These are phyloP conservation scores for Drosophila mercatorum DNA, from an alignment of 2,888 invertebrate genomes.

Conservation along the genomic window DNA sequence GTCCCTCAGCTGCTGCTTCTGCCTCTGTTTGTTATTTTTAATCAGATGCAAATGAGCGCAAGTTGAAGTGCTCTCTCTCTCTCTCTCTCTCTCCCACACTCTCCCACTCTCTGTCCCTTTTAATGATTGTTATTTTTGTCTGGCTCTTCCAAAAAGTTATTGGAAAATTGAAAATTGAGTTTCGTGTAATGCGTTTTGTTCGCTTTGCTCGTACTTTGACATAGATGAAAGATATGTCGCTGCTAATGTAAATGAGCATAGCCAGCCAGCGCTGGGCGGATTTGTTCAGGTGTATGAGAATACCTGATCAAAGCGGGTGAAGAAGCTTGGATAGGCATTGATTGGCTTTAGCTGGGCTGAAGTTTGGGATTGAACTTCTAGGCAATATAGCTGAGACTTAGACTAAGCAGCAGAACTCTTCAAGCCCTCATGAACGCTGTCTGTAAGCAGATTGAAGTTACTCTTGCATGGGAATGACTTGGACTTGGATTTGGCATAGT, in stretches of 20 bases:
- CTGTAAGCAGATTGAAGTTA: no score
- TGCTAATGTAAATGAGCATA: not conserved
- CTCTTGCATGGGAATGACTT: no score
- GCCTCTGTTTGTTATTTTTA: slow-evolving; percentile 58
- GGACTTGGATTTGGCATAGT: no score
- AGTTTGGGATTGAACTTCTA: no score
- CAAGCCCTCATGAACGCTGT: no score
- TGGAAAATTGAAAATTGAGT: slow-evolving; percentile 54
- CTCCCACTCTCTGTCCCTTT: slow-evolving; percentile 14
- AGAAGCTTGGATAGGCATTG: not conserved
- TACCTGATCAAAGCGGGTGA: slow-evolving; percentile 31
- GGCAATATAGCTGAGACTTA: no score
- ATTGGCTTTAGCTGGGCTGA: not conserved
- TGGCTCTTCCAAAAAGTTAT: slow-evolving; percentile 45
- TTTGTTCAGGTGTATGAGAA: slow-evolving; percentile 13
- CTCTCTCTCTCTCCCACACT: not conserved
- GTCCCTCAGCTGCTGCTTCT: slow-evolving; percentile 11
- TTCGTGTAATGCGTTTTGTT: slow-evolving; percentile 50
- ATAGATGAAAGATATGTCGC: slow-evolving; percentile 31
- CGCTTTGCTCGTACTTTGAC: slow-evolving; percentile 15
- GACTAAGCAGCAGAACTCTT: no score
- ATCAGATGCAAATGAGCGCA: slow-evolving; percentile 72
- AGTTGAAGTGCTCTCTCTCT: slow-evolving; percentile 26
- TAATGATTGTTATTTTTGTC: slow-evolving; percentile 60
- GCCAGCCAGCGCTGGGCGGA: not conserved